phyloP scores from a whole-genome alignment of 2,113 vertebrate species.

The Orientallactaga bullata region DNA sequence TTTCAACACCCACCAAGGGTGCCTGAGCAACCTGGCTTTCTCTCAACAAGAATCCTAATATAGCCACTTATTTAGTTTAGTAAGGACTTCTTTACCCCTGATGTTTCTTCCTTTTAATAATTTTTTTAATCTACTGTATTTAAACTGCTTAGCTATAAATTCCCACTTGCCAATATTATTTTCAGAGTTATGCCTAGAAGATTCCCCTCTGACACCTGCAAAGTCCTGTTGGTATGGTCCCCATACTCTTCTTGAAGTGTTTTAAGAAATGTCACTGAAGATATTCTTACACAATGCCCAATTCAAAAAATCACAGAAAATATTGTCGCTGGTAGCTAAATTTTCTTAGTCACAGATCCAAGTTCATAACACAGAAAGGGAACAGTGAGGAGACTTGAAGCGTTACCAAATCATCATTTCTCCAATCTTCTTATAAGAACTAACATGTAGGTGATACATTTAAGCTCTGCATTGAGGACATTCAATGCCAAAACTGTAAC shows the following conservation, averaged over 20 bases:
- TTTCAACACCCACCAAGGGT: too few species aligned
- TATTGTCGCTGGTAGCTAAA: not conserved
- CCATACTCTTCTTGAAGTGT: not conserved
- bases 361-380: not conserved
- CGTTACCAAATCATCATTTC: slow-evolving; percentile 12
- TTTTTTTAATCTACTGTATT: not conserved
- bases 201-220: not conserved
- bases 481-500: not conserved
- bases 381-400: slow-evolving; percentile 25
- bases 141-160: not conserved
- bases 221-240: not conserved
- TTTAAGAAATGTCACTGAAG: not conserved
- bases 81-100: not conserved
- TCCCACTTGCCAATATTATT: not conserved
- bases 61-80: not conserved
- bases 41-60: not conserved
- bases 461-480: not conserved
- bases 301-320: slow-evolving; percentile 31
- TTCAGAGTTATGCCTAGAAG: not conserved
- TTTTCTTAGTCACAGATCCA: slow-evolving; percentile 12
- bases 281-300: not conserved
- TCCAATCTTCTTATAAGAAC: slow-evolving; percentile 11
- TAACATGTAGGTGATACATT: not conserved
- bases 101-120: not conserved
- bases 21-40: not conserved